Percentiles rank a stretch among this genome's conserved stretches.
Conservation (phyloP, 2,113 vertebrate species). For the Leuciscus idus region DNA sequence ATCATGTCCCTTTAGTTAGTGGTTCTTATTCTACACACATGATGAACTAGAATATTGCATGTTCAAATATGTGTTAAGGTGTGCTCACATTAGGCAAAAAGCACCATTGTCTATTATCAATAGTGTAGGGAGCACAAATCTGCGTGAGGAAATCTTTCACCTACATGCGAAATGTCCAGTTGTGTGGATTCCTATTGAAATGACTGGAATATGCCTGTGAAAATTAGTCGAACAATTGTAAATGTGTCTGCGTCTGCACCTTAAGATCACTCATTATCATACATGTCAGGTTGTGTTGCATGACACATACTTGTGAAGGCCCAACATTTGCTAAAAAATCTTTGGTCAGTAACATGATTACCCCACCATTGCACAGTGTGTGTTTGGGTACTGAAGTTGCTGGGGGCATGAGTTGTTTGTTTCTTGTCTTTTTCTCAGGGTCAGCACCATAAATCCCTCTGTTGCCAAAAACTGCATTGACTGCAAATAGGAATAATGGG, state of each 20-base stretch:
- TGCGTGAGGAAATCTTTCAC: no score
- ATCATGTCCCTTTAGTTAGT: neutral
- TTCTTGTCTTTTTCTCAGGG: constrained; percentile 14
- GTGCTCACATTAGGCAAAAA: no score
- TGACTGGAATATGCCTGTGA: neutral
- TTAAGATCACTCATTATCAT: neutral
- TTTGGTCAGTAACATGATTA: neutral
- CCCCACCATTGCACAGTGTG: neutral
- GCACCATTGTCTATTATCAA: no score
- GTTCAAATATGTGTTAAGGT: neutral
- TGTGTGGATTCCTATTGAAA: no score
- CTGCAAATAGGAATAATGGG: constrained; percentile 6
- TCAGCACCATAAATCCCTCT: constrained; percentile 8
- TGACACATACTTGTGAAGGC: neutral
- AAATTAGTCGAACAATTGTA: neutral
- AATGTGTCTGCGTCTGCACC: neutral
- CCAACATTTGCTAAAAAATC: neutral
- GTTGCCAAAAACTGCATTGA: constrained; percentile 24
- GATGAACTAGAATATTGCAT: neutral
- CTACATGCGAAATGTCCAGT: no score
- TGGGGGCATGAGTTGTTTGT: constrained; percentile 29
- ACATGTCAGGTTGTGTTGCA: neutral
- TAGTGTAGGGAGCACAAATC: no score
- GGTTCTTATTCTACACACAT: constrained; percentile 1
- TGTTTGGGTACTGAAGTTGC: neutral